Evolutionary conservation across 2,113 vertebrate species (phyloP), one percentile per base, ranked within the genome.

Genomic region (Bucco capensis): DNA sequence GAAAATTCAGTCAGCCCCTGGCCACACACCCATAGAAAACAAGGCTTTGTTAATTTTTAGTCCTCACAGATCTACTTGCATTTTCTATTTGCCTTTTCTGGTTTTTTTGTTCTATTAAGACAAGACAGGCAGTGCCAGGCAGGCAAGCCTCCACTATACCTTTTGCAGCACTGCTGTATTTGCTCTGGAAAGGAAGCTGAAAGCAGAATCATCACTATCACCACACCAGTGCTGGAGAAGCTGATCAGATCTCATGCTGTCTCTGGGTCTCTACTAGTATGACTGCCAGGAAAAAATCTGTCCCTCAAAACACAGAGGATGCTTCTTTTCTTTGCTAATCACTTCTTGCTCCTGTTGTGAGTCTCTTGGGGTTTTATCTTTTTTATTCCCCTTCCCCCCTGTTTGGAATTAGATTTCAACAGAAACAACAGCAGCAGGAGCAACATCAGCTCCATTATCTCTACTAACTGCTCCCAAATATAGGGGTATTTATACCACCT

Each of bases 381-480:
- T 46, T 22, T 8, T 14, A 30, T 3, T 25, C 0, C 2, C 21
- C 19, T 5, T 30, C 42, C 17, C 6, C 46, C 18, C 14, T 37
- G 6, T 27, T 60, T 37, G 62, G 76, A 86, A 95, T 93, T 78
- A 57, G 19, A 80, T 91, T 89, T 83, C 71, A 58, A 30, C 7
- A n/a, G 42, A 54, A 93, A 72, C 58, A 92, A 86, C 13, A 83
- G 38, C 60, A 93, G 38, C 38, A 83, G 44, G 71, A 78, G 47
- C 30, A 92, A 71, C 65, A 74, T 61, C 84, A 79, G 31, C 58
- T 91, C 54, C 23, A 38, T 88, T 84, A 73, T 94, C 84, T 94
- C 60, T 22, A 12, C 35, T 47, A 85, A 76, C 31, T 35, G 14
- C 38, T 74, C 53, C 19, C 56, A 76, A 79, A 79, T 75, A 57